A percentile compares a stretch with the other conserved stretches of the same genome.
Evolutionary conservation across 2,113 vertebrate species (phyloP).

Genomic region (Clarias magur): DNA sequence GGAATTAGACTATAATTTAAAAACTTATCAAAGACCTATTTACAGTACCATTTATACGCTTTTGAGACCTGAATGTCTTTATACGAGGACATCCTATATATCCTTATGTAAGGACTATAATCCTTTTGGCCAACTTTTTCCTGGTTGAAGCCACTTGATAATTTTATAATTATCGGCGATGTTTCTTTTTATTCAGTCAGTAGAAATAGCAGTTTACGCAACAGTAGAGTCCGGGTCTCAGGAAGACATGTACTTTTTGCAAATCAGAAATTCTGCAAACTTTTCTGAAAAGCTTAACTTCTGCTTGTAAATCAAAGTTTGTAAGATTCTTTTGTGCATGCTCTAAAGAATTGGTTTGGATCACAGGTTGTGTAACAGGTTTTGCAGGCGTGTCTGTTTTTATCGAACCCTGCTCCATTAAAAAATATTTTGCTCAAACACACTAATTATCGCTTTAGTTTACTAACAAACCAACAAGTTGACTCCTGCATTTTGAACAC

Average conservation of each 20-base stretch:
- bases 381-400: background rate
- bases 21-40: background rate
- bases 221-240: no score
- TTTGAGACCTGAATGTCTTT: no score
- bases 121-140: no score
- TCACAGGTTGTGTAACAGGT: slow-evolving; percentile 19
- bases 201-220: no score
- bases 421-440: background rate
- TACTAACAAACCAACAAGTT: background rate
- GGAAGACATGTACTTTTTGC: background rate
- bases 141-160: no score
- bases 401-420: background rate
- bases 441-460: background rate
- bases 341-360: background rate
- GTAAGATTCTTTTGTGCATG: background rate
- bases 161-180: no score
- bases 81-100: no score
- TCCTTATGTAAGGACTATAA: no score
- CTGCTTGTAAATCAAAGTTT: background rate
- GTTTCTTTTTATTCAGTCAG: no score
- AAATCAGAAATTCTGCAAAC: background rate
- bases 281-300: background rate
- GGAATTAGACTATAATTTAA: background rate
- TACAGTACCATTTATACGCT: background rate
- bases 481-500: background rate